A percentile compares a stretch with the other conserved stretches of the same genome.
These are phyloP conservation scores for Silurus meridionalis DNA, from an alignment of 2,113 vertebrate species.

Conservation along the genomic window DNA sequence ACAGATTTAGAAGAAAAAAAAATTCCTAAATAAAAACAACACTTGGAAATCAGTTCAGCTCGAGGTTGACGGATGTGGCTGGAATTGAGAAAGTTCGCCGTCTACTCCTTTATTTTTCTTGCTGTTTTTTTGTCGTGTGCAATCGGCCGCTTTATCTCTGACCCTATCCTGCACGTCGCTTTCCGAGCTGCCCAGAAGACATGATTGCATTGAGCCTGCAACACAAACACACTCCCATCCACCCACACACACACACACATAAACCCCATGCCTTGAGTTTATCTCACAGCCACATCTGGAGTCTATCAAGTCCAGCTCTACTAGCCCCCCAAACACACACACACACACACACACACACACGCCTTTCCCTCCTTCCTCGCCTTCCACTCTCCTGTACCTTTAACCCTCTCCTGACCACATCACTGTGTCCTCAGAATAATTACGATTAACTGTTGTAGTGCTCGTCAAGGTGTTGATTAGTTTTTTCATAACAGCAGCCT, in stretches of 20 bases:
- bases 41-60: slow-evolving; percentile 53
- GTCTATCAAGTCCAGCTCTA: slow-evolving; percentile 76
- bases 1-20: slow-evolving; percentile 51
- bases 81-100: neutral
- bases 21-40: slow-evolving; percentile 55
- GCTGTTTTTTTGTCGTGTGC: slow-evolving; percentile 5
- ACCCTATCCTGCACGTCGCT: slow-evolving; percentile 61
- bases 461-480: neutral
- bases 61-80: slow-evolving; percentile 33
- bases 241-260: slow-evolving; percentile 65
- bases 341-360: slow-evolving; percentile 37
- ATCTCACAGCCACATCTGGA: slow-evolving; percentile 82
- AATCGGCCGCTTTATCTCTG: slow-evolving; percentile 23
- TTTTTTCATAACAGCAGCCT: neutral
- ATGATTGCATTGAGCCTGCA: slow-evolving; percentile 70
- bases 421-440: slow-evolving; percentile 48
- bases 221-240: slow-evolving; percentile 72
- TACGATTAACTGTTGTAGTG: neutral
- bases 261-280: slow-evolving; percentile 74
- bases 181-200: slow-evolving; percentile 73
- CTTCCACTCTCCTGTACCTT: slow-evolving; percentile 70
- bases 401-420: slow-evolving; percentile 76
- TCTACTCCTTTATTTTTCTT: neutral
- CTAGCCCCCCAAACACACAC: slow-evolving; percentile 18
- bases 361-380: slow-evolving; percentile 58